A percentile compares a stretch with the other conserved stretches of the same genome.
Conservation (phyloP, 37 sponge, comb jelly and placozoan species). For the Beroe ovata region DNA sequence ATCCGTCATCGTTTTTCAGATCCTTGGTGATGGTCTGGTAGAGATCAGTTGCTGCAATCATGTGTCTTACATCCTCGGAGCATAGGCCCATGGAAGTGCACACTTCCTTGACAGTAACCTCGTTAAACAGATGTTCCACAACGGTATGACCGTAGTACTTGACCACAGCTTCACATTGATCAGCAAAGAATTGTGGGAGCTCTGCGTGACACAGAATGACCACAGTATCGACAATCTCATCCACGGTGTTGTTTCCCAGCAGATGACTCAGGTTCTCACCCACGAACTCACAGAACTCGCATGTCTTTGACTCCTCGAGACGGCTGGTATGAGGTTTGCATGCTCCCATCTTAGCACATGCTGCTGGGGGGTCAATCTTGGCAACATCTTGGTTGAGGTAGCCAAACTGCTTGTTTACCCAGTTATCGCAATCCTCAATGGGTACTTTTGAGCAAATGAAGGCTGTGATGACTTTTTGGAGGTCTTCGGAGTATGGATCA, state of each 20-base stretch:
- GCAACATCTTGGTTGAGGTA: not conserved
- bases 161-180: slow-evolving; percentile 5
- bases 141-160: slow-evolving; percentile 27
- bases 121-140: not conserved
- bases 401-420: not conserved
- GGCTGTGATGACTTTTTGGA: not conserved
- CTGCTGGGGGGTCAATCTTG: not conserved
- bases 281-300: slow-evolving; percentile 58
- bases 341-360: not conserved
- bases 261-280: not conserved
- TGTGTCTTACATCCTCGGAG: not conserved
- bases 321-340: not conserved
- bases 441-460: slow-evolving; percentile 2
- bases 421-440: slow-evolving; percentile 34
- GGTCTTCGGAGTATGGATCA: slow-evolving; percentile 14
- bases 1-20: slow-evolving; percentile 24
- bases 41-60: not conserved
- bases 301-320: not conserved
- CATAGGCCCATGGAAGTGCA: slow-evolving; percentile 23
- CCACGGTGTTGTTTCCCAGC: slow-evolving; percentile 1
- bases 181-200: not conserved
- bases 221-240: not conserved
- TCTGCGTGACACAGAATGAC: not conserved
- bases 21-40: not conserved
- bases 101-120: not conserved